A percentile compares a stretch with the other conserved stretches of the same genome.
Conservation (phyloP, 2,888 invertebrate species). For the Limnephilus rhombicus region DNA sequence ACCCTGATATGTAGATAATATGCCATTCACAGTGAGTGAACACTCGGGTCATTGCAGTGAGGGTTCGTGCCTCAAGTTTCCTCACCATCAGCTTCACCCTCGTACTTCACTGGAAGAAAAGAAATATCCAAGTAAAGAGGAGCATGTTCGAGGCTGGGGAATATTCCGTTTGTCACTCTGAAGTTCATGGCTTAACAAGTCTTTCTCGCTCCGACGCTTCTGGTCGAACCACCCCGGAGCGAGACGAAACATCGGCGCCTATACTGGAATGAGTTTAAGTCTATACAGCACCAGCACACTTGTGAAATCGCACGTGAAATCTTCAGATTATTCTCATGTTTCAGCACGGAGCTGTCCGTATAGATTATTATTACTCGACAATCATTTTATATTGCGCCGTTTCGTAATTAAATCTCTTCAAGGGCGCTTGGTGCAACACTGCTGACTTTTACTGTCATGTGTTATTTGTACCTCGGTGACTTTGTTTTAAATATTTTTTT, state of each 20-base stretch:
- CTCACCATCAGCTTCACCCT: neutral
- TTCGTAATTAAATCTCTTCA: neutral
- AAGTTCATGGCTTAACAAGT: neutral
- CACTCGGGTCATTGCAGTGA: neutral
- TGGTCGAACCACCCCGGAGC: neutral
- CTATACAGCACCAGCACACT: neutral
- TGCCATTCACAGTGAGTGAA: neutral
- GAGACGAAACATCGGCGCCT: neutral
- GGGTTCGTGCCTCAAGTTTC: neutral
- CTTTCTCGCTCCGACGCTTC: neutral
- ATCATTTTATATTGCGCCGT: neutral
- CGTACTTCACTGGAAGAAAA: neutral
- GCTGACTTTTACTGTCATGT: neutral
- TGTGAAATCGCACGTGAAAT: conserved; percentile 9
- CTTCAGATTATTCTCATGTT: conserved; percentile 5
- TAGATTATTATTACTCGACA: neutral
- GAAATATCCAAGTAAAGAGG: too few species aligned
- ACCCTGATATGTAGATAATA: neutral
- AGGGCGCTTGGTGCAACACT: neutral
- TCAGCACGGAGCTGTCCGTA: neutral
- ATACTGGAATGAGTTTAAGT: neutral
- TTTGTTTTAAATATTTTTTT: neutral
- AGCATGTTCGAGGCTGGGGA: neutral
- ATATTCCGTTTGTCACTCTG: neutral
- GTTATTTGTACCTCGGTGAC: neutral